Base-by-base conservation (phyloP, 2,888 invertebrate species). In the Habroteleia sp. region DNA sequence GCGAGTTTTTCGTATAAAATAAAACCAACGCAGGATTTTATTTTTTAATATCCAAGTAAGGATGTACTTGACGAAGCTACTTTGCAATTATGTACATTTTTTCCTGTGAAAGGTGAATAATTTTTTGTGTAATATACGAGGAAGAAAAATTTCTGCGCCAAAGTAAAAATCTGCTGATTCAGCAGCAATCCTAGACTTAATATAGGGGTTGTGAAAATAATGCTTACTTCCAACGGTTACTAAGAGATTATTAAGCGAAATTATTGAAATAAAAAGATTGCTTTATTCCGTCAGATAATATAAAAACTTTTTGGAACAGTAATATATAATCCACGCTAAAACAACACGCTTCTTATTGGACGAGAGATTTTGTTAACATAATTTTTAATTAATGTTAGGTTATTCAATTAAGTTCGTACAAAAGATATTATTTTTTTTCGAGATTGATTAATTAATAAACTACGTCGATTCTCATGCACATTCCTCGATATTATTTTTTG, bases 251-350 rank as follows among this genome's bases (percentile, higher is more conserved):
- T 72, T 56, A 63, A 72, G 50, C 25, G 37, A 63, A 72, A 72
- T 72, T 72, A 72, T 72, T 33, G n/a, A n/a, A n/a, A n/a, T n/a
- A 46, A 56, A 72, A 72, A 54, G 63, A 63, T 63, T 41, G 56
- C 48, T 46, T 35, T 33, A 4, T 17, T 33, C 13, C 50, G 62
- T 56, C 48, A 62, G 54, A 71, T 71, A 54, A 54, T 46, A 16
- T 27, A 16, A 56, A 71, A 63, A 63, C 27, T 44, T 52, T 50
- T 39, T 7, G 29, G 25, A 52, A 44, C 27, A 14, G 41, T 33
- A 54, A 52, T 52, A 60, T n/a, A n/a, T n/a, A 54, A 52, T 60
- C 27, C 14, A 25, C 10, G 50, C 10, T 60, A 23, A 44, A 58
- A 68, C 35, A 68, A 56, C 29, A 50, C 58, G 35, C 33, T 13